Percentiles rank a stretch among this genome's conserved stretches.
Evolutionary conservation across 2,888 invertebrate genomes (phyloP).

Genomic region (Ernsta delagoae): DNA sequence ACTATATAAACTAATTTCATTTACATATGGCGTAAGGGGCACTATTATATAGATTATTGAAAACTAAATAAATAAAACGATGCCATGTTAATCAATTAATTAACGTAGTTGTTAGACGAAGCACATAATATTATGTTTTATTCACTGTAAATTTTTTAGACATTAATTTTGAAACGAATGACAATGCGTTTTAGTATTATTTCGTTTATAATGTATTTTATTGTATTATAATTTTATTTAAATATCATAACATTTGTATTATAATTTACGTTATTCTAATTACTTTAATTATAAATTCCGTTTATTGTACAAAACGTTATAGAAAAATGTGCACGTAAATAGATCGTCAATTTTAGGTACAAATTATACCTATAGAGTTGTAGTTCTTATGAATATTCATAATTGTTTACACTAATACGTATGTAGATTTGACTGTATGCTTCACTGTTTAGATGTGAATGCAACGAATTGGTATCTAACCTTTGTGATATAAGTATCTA

Average conservation of each 20-base stretch:
- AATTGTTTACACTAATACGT: conserved; percentile 28
- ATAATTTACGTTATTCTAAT: conserved; percentile 31
- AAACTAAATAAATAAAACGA: conserved; percentile 48
- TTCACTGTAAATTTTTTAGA: conserved; percentile 42
- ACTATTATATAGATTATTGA: conserved; percentile 46
- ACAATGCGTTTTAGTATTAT: conserved; percentile 82
- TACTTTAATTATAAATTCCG: conserved; percentile 25
- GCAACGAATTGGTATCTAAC: conserved; percentile 49
- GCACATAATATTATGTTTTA: conserved; percentile 47
- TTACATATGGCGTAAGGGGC: too few species aligned
- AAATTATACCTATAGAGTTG: conserved; percentile 27
- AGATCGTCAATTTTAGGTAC: conserved; percentile 54
- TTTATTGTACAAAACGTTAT: conserved; percentile 36
- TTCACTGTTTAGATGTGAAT: conserved; percentile 45
- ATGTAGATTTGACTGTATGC: conserved; percentile 40
- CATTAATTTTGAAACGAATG: conserved; percentile 58
- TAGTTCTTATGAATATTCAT: conserved; percentile 50
- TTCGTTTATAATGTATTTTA: conserved; percentile 56
- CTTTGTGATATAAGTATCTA: conserved; percentile 47
- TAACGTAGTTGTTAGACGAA: conserved; percentile 50
- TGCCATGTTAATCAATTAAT: conserved; percentile 69
- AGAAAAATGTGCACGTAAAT: conserved; percentile 47
- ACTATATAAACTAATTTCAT: too few species aligned
- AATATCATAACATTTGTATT: conserved; percentile 26
- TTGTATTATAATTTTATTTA: too few species aligned